Conservation (phyloP, 2,888 invertebrate species). For the Monochamus alternatus region DNA sequence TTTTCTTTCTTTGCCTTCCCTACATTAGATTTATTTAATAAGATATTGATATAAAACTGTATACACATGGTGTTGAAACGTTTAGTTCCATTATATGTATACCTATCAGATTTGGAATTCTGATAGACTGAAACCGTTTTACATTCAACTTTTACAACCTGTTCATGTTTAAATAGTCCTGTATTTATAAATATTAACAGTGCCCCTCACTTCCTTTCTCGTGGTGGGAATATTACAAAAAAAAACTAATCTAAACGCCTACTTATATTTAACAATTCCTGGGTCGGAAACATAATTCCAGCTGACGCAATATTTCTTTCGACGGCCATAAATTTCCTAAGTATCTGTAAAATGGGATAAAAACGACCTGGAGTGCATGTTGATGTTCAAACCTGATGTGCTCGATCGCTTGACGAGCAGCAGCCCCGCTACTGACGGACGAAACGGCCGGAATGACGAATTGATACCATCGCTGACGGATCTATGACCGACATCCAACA, state of each 20-base stretch:
- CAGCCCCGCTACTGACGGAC: constrained; percentile 59
- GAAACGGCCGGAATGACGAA: constrained; percentile 64
- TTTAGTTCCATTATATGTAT: too few relatives aligned
- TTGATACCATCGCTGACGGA: constrained; percentile 63
- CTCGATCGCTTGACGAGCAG: constrained; percentile 51
- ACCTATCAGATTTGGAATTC: too few relatives aligned
- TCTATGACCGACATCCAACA: constrained; percentile 61
- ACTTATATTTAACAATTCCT: constrained; percentile 3
- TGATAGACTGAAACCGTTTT: too few relatives aligned
- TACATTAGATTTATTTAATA: too few relatives aligned
- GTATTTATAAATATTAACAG: too few relatives aligned
- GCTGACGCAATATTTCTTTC: constrained; percentile 48
- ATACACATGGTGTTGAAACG: too few relatives aligned
- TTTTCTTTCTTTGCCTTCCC: too few relatives aligned
- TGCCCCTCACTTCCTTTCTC: too few relatives aligned
- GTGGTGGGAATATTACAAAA: not conserved
- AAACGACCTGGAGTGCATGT: constrained; percentile 48
- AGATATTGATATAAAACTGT: too few relatives aligned
- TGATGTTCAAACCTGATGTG: constrained; percentile 46
- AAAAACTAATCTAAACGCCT: not conserved
- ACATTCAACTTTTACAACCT: too few relatives aligned
- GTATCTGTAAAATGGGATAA: constrained; percentile 51
- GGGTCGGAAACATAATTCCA: constrained; percentile 46
- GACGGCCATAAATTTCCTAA: constrained; percentile 44
- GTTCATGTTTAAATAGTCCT: too few relatives aligned